phyloP scores from a whole-genome alignment of 2,113 vertebrate species.

The Chaetops frenatus region DNA sequence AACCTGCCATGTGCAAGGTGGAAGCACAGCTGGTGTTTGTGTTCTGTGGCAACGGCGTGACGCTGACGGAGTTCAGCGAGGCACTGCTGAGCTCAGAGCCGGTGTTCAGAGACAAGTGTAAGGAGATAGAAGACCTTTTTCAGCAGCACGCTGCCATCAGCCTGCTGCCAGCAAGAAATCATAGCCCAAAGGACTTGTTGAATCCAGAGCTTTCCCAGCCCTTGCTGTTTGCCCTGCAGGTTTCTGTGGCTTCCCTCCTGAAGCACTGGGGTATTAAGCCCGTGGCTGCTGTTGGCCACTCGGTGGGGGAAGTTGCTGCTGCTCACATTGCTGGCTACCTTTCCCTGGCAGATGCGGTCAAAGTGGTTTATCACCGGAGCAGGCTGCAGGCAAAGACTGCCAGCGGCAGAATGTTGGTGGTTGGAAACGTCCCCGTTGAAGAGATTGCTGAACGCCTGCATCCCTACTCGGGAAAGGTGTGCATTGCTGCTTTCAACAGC shows the following conservation, averaged over 20 bases:
- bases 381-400: constrained; percentile 73
- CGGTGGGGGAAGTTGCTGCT: constrained; percentile 82
- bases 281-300: constrained; percentile 72
- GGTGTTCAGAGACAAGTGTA: constrained; percentile 75
- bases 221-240: constrained; percentile 81
- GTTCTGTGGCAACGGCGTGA: constrained; percentile 80
- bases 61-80: constrained; percentile 73
- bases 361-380: constrained; percentile 78
- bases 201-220: constrained; percentile 73
- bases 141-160: constrained; percentile 52
- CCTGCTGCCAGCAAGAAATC: constrained; percentile 57
- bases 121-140: constrained; percentile 71
- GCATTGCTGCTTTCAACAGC: constrained; percentile 83
- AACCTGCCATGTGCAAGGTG: neutral
- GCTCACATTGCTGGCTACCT: constrained; percentile 81
- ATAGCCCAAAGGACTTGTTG: constrained; percentile 48
- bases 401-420: constrained; percentile 79
- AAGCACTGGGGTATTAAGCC: constrained; percentile 80
- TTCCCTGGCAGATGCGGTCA: constrained; percentile 81
- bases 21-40: constrained; percentile 76
- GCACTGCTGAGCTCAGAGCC: constrained; percentile 71
- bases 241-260: constrained; percentile 74
- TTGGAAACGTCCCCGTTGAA: constrained; percentile 74
- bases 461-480: constrained; percentile 65
- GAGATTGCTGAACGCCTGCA: constrained; percentile 64